Evolutionary conservation across 1,140 invertebrate species (phyloP).

Genomic region (Ylistrum balloti): DNA sequence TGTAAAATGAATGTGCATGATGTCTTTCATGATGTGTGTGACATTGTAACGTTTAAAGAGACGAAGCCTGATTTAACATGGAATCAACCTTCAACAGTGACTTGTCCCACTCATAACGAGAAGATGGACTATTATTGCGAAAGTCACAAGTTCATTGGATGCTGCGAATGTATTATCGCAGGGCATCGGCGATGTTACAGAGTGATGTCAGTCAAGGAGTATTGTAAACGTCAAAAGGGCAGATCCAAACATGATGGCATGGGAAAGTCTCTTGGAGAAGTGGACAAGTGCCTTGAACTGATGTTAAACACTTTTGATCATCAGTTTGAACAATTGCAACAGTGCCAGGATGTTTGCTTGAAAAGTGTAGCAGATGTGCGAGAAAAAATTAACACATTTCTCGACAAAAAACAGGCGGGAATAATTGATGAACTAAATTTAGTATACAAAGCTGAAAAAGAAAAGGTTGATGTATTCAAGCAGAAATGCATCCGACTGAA

Average conservation of each 20-base stretch:
- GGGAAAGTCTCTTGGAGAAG: slow-evolving; percentile 49
- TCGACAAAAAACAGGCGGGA: slow-evolving; percentile 51
- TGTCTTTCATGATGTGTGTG: neutral
- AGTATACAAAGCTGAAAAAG: slow-evolving; percentile 53
- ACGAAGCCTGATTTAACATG: neutral
- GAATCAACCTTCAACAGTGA: neutral
- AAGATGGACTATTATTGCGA: neutral
- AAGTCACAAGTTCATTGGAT: neutral
- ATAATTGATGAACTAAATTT: slow-evolving; percentile 46
- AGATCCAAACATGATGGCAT: slow-evolving; percentile 29
- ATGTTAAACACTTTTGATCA: slow-evolving; percentile 49
- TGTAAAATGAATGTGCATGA: slow-evolving; percentile 35
- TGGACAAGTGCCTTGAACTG: slow-evolving; percentile 18
- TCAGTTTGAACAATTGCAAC: slow-evolving; percentile 43
- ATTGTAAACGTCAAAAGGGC: slow-evolving; percentile 45
- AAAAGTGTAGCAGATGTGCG: slow-evolving; percentile 46
- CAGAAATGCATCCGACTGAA: slow-evolving; percentile 47
- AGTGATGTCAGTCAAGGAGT: slow-evolving; percentile 50
- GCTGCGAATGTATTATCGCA: neutral
- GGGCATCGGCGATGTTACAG: neutral
- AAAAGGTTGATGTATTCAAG: slow-evolving; percentile 47
- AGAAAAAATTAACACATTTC: slow-evolving; percentile 43
- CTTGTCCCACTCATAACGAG: slow-evolving; percentile 8
- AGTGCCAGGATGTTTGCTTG: slow-evolving; percentile 51
- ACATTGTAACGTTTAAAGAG: slow-evolving; percentile 33